Evolutionary conservation across 2,113 vertebrate species (phyloP).

Genomic region (Octodon degus): DNA sequence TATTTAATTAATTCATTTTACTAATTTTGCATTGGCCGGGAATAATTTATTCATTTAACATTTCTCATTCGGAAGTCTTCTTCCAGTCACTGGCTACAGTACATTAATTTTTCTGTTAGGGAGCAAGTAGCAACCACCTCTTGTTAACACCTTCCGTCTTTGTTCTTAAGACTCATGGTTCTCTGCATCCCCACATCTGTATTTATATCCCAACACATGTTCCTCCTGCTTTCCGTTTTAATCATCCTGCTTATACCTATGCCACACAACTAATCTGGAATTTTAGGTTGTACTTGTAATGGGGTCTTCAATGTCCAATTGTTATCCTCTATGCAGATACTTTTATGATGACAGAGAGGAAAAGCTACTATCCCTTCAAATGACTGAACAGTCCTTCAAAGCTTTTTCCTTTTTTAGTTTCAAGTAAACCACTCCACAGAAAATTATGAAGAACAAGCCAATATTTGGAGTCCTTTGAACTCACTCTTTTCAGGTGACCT

Average conservation of each 20-base stretch:
- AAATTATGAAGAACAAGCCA: neutral
- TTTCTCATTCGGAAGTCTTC: neutral
- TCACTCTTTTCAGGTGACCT: neutral
- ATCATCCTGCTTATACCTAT: neutral
- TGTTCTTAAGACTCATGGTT: neutral
- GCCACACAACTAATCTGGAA: neutral
- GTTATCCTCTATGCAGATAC: neutral
- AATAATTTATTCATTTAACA: neutral
- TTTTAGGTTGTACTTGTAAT: neutral
- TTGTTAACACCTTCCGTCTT: neutral
- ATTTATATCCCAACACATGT: neutral
- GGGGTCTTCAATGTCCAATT: neutral
- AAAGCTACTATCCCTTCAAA: neutral
- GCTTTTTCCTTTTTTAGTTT: neutral
- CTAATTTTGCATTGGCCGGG: no score
- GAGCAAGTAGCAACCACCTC: no score
- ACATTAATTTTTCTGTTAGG: neutral
- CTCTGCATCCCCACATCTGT: neutral
- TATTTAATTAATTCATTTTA: neutral
- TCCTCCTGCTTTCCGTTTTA: no score
- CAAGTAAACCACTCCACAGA: neutral
- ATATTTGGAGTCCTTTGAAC: neutral
- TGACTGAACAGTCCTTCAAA: neutral
- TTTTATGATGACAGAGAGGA: neutral
- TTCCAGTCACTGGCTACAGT: neutral